A percentile compares a stretch with the other conserved stretches of the same genome.
phyloP scores from a whole-genome alignment of 2,797 vertebrate species.

The Acanthurus leucopareius region DNA sequence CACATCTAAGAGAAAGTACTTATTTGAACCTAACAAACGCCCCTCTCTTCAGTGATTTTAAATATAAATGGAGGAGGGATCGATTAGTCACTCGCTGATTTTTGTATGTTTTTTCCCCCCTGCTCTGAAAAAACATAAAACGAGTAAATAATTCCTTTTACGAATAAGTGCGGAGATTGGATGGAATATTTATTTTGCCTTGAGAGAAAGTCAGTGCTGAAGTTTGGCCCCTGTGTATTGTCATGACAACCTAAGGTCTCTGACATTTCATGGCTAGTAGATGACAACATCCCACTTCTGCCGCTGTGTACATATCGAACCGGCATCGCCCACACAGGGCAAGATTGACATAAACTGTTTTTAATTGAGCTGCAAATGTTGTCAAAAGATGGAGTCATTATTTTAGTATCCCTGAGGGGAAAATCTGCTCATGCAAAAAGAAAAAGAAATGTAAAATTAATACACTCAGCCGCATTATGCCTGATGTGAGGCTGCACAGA shows the following conservation, averaged over 20 bases:
- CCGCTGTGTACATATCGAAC: slow-evolving; percentile 53
- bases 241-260: slow-evolving; percentile 64
- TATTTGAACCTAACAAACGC: slow-evolving; percentile 71
- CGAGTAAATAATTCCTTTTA: slow-evolving; percentile 77
- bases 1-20: slow-evolving; percentile 77
- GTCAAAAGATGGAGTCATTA: slow-evolving; percentile 73
- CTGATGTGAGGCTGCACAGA: slow-evolving; percentile 54
- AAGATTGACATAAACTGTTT: slow-evolving; percentile 74
- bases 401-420: slow-evolving; percentile 64
- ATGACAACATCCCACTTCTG: slow-evolving; percentile 71
- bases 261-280: slow-evolving; percentile 25
- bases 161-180: slow-evolving; percentile 56
- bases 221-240: slow-evolving; percentile 68
- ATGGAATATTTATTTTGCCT: slow-evolving; percentile 75
- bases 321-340: slow-evolving; percentile 59
- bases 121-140: slow-evolving; percentile 59
- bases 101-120: slow-evolving; percentile 51
- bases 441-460: slow-evolving; percentile 68
- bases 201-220: slow-evolving; percentile 63
- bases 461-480: slow-evolving; percentile 50
- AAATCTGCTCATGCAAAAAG: slow-evolving; percentile 58
- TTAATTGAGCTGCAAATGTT: slow-evolving; percentile 79
- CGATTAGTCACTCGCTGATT: slow-evolving; percentile 70
- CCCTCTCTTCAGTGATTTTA: slow-evolving; percentile 70
- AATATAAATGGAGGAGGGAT: slow-evolving; percentile 78